Evolutionary conservation across 1,140 invertebrate genomes (phyloP).

Genomic region (Heliothis subflexa): DNA sequence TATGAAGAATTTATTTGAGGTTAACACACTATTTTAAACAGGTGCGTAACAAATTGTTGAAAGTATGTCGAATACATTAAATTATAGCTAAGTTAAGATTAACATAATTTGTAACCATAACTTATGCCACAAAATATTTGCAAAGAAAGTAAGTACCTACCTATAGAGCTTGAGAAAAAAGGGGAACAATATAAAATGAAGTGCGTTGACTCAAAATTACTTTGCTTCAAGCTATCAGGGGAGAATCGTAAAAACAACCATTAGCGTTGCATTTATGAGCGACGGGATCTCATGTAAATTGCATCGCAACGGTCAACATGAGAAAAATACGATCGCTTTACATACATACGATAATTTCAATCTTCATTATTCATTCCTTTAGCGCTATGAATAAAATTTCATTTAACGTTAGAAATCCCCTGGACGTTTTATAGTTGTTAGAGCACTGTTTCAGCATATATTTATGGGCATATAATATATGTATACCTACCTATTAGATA

Average conservation of each 20-base stretch:
- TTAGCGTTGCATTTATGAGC: conserved; percentile 30
- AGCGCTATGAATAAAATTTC: background rate
- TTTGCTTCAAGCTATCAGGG: conserved; percentile 15
- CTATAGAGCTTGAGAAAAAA: background rate
- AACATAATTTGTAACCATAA: background rate
- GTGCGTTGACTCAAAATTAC: conserved; percentile 31
- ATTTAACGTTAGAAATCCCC: conserved; percentile 13
- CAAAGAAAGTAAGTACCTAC: background rate
- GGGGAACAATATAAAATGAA: conserved; percentile 17
- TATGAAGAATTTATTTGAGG: conserved; percentile 14
- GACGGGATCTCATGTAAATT: conserved; percentile 36
- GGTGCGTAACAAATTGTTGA: conserved; percentile 17
- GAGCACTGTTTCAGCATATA: no score
- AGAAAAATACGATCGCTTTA: conserved; percentile 26
- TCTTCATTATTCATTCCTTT: background rate
- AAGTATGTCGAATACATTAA: conserved; percentile 9
- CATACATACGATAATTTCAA: conserved; percentile 9
- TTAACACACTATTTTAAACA: conserved; percentile 14
- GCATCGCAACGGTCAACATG: conserved; percentile 6
- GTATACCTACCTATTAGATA: background rate
- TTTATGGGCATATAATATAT: background rate
- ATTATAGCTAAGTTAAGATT: conserved; percentile 7
- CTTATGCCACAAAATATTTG: conserved; percentile 6
- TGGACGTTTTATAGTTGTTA: background rate
- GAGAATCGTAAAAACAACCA: conserved; percentile 37